Evolutionary conservation across 2,113 vertebrate genomes (phyloP).

Genomic region (Pelobates fuscus): DNA sequence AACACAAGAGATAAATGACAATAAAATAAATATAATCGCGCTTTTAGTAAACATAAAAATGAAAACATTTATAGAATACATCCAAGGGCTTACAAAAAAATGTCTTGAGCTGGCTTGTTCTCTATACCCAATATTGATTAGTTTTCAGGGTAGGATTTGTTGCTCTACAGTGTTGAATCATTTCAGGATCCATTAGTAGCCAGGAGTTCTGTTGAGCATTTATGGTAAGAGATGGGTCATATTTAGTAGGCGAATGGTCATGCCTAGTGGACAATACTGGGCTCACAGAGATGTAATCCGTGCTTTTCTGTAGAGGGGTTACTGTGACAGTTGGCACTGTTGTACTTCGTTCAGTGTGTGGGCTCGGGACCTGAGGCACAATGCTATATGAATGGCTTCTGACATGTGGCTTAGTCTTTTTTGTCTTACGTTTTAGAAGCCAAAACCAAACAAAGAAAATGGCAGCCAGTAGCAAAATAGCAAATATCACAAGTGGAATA

Average conservation of each 20-base stretch:
- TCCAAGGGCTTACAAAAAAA: not conserved
- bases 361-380: slow-evolving; percentile 52
- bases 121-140: slow-evolving; percentile 90
- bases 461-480: slow-evolving; percentile 70
- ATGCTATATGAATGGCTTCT: slow-evolving; percentile 48
- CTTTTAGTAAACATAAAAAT: slow-evolving; percentile 28
- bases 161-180: slow-evolving; percentile 72
- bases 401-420: slow-evolving; percentile 65
- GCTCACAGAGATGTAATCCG: slow-evolving; percentile 52
- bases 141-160: slow-evolving; percentile 76
- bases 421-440: slow-evolving; percentile 64
- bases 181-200: slow-evolving; percentile 69
- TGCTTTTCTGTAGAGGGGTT: slow-evolving; percentile 71
- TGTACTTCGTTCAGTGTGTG: slow-evolving; percentile 64
- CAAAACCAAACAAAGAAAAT: slow-evolving; percentile 67
- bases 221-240: slow-evolving; percentile 52
- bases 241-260: slow-evolving; percentile 50
- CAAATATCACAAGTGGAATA: slow-evolving; percentile 66
- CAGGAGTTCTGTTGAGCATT: slow-evolving; percentile 65
- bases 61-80: slow-evolving; percentile 39
- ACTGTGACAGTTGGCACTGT: slow-evolving; percentile 78
- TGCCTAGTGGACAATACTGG: slow-evolving; percentile 51
- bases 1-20: not conserved
- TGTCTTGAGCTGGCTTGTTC: no score
- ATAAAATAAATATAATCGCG: slow-evolving; percentile 20